Base-by-base conservation (phyloP, 1,140 invertebrate species). In the Macrobrachium nipponense region DNA sequence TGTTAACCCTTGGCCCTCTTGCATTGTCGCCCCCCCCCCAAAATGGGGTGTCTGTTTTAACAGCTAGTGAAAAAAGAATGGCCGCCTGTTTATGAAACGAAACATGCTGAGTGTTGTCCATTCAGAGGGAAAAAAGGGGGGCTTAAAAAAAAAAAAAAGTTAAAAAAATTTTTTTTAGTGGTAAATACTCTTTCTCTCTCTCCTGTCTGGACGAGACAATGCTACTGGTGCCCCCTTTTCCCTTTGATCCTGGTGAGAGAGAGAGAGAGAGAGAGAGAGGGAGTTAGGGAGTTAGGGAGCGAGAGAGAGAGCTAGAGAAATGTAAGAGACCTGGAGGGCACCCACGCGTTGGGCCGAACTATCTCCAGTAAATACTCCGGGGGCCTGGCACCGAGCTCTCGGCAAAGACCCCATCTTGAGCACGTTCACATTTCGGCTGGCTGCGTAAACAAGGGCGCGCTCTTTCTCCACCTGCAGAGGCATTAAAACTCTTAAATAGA, bases 341-440 rank as follows among this genome's bases (percentile, higher is more conserved):
- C 17, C 23, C 14, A 51, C 62, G 51, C 51, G 51, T 51, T 51
- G 51, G 51, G 51, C 51, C 51, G 12, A 51, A 51, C 80, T 81
- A 58, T 72, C 80, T 58, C 81, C 81, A 27, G 81, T 82, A 82
- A 82, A 82, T 82, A 82, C 81, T 82, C 81, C 81, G 62, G 64
- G 62, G 64, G 51, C 66, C 18, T 43, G 80, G 68, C 61, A 76
- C 62, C 59, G 70, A 44, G 20, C 81, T 62, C 81, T 82, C 70
- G 36, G 70, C 11, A 36, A 70, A 20, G 70, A 70, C 70, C 70
- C 82, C 27, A 23, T 85, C 76, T 85, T 85, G 76, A 79, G 82
- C 82, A 85, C 82, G 82, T 85, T 85, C 82, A 85, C 82, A 85
- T 79, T 85, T 78, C 82, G 76, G 76, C 75, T 72, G 75, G 82